A percentile compares a stretch with the other conserved stretches of the same genome.
phyloP scores from a whole-genome alignment of 2,113 vertebrate genomes.

The Rhagologus leucostigma region DNA sequence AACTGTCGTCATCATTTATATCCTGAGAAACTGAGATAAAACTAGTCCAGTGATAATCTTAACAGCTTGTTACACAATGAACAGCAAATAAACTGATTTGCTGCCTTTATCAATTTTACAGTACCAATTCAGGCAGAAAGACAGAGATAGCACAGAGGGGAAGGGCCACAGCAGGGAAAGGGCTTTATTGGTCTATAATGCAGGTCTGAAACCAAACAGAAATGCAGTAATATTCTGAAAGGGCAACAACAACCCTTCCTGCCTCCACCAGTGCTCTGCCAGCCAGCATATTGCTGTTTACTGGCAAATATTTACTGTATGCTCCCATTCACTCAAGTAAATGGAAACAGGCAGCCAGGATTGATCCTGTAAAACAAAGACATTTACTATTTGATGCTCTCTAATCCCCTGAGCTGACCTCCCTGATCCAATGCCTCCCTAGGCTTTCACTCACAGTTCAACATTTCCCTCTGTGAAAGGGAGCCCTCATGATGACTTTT shows the following conservation, averaged over 20 bases:
- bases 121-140: background rate
- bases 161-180: background rate
- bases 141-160: background rate
- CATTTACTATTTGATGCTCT: background rate
- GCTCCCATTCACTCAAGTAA: background rate
- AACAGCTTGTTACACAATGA: background rate
- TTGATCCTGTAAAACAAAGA: background rate
- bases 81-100: background rate
- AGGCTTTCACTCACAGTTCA: background rate
- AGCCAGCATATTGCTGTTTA: background rate
- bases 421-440: background rate
- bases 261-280: background rate
- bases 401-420: background rate
- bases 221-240: background rate
- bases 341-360: background rate
- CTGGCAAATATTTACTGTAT: background rate
- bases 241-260: background rate
- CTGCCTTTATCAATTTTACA: background rate
- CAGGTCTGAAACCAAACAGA: background rate
- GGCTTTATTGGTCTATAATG: fast-evolving
- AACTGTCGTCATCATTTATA: background rate
- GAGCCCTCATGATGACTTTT: background rate
- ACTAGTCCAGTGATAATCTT: background rate
- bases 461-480: background rate
- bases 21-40: background rate